phyloP scores from a whole-genome alignment of 2,888 invertebrate genomes.

The Synergus gifuensis region DNA sequence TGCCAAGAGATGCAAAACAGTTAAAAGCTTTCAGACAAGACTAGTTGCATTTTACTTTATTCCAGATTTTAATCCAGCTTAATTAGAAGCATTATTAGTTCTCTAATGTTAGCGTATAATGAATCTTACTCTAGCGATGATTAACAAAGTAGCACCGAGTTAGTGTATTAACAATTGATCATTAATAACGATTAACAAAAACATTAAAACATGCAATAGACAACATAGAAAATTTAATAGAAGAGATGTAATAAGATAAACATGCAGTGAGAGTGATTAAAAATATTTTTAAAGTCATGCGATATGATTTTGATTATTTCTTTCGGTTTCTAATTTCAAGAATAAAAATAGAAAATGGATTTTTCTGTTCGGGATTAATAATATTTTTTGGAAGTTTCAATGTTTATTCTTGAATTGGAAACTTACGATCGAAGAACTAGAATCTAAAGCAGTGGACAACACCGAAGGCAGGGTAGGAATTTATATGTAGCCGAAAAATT shows the following conservation, averaged over 20 bases:
- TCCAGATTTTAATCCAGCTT: constrained; percentile 25
- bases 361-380: neutral
- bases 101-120: constrained; percentile 5
- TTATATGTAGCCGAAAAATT: constrained; percentile 77
- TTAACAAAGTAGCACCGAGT: constrained; percentile 21
- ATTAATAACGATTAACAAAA: constrained; percentile 38
- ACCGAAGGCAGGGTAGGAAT: constrained; percentile 43
- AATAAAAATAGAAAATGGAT: constrained; percentile 19
- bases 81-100: constrained; percentile 19
- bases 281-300: constrained; percentile 5
- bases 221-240: constrained; percentile 35
- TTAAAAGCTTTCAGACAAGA: constrained; percentile 25
- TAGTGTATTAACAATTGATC: constrained; percentile 24
- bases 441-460: constrained; percentile 26
- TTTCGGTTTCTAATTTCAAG: neutral
- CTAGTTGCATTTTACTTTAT: constrained; percentile 16
- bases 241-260: constrained; percentile 1
- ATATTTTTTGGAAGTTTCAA: neutral
- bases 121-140: constrained; percentile 21
- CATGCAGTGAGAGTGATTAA: constrained; percentile 24
- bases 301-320: neutral
- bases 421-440: neutral
- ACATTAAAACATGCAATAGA: constrained; percentile 32
- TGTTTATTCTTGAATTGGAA: constrained; percentile 16
- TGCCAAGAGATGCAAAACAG: constrained; percentile 37